Base-by-base conservation (phyloP, 2,888 invertebrate genomes). In the Hydrotaea cyrtoneurina region DNA sequence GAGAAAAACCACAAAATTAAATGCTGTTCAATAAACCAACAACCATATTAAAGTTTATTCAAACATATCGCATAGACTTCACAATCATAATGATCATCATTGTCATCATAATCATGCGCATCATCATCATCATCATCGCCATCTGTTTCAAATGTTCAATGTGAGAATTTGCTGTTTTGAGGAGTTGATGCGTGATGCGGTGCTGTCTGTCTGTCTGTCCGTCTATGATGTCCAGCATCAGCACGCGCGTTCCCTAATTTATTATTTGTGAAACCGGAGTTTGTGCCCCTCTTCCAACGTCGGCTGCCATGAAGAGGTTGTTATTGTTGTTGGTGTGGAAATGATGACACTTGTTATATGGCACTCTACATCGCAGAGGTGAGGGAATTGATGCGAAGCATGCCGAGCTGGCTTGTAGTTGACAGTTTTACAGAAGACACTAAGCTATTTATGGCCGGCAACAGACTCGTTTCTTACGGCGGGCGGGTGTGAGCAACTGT, bases 1-100 rank as follows among this genome's bases (percentile, higher is more conserved):
- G n/a, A 8, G 50, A 50, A 59, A 59, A 59, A 23, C 59, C 59
- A 59, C 59, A 59, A 59, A 59, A 59, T 26, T 59, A 57, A 57
- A 57, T 57, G 57, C 17, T 15, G 31, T 74, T 11, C 10, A 43
- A 39, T 19, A 31, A 31, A 31, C 2, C 31, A 31, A 31, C 31
- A 31, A 31, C 23, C 3, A 23, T 57, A 43, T 23, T 15, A 21
- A 26, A 23, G 59, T 59, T 59, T 57, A 57, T 19, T 57, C 57
- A 21, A 57, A 57, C 21, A 10, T 57, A 57, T 57, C 31, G 7
- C 31, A 2, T 31, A 7, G 31, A 31, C 31, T 31, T 31, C 31
- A 31, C 7, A 31, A 31, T 4, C 31, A 31, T 31, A 2, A 31
- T 31, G 3, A 31, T 31, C 31, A 31, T 2, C 31, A 31, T 31